Conservation (phyloP, 2,888 invertebrate genomes). For the Pollenia griseotomentosa region DNA sequence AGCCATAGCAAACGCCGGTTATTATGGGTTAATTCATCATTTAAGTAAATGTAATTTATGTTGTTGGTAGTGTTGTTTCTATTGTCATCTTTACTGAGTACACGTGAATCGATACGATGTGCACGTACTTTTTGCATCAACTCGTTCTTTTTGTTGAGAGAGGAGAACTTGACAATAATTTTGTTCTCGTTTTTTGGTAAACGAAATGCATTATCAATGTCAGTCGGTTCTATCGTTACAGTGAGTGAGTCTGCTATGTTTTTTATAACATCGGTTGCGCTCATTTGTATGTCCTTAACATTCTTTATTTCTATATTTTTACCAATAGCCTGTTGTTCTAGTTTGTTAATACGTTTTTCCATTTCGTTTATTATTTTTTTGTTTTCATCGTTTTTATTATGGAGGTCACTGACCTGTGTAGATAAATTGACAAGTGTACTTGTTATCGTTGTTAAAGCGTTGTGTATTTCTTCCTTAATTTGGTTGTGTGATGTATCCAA, state of each 20-base stretch:
- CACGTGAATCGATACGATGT: not conserved
- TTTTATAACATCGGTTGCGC: not conserved
- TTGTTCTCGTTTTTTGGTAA: not conserved
- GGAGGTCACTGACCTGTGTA: too few relatives aligned
- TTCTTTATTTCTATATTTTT: too few relatives aligned
- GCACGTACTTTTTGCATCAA: not conserved
- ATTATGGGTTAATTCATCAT: constrained; percentile 1
- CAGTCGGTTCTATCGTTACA: not conserved
- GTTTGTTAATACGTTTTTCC: too few relatives aligned
- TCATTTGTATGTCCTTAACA: too few relatives aligned
- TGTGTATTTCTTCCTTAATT: too few relatives aligned
- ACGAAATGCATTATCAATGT: not conserved
- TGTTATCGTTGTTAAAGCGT: too few relatives aligned
- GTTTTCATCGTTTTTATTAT: too few relatives aligned
- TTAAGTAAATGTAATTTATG: constrained; percentile 1
- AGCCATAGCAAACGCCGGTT: not conserved
- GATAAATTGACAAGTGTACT: too few relatives aligned
- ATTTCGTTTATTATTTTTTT: too few relatives aligned
- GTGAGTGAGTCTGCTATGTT: not conserved
- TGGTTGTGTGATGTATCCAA: too few relatives aligned
- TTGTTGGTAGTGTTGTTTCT: not conserved
- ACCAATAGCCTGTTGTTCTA: too few relatives aligned
- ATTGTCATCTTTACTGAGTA: not conserved
- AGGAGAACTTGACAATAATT: not conserved
- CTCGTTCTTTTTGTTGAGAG: not conserved